Evolutionary conservation across 2,888 invertebrate species (phyloP), one percentile per base, ranked within the genome.

Genomic region (Minunthozetes semirufus): DNA sequence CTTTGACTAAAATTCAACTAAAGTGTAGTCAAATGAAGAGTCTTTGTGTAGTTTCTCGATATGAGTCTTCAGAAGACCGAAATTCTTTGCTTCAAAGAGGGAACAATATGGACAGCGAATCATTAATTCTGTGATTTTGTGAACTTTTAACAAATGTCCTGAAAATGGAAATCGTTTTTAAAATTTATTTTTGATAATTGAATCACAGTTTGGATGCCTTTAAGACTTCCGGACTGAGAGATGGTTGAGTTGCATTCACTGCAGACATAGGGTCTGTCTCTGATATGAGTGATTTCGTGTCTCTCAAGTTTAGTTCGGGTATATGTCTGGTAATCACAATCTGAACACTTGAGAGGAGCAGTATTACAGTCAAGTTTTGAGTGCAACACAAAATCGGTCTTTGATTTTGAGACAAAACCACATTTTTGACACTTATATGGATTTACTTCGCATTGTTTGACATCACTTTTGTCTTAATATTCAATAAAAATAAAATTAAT

Each of bases 101-200:
- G 8, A 1, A 53, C 53, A 53, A 53, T 53, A 53, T 1, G 53
- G 5, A 13, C 53, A 53, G 8, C 13, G 8, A 11, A 53, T 6
- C 25, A 22, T 1, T 2, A 53, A 19, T 11, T 53, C 25, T 8
- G 6, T 8, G 9, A 53, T n/a, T 22, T 25, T 22, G 25, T 53
- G 53, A 11, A 53, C 53, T 53, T 53, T 53, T 53, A 22, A n/a
- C 53, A 53, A 53, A 53, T 53, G 53, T 25, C 53, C 53, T 53
- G 53, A 3, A 53, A 53, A 25, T 25, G 19, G 19, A 53, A 8
- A 50, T n/a, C 13, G 13, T 25, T n/a, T 9, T 25, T 53, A 53
- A 53, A 53, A 53, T 53, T 19, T 25, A n/a, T 11, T 53, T 53
- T 8, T 25, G 19, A 53, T 5, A 53, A 42, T 50, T 50, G n/a